A percentile compares a stretch with the other conserved stretches of the same genome.
Conservation (phyloP, 2,888 invertebrate species). For the Parnassius mnemosyne region DNA sequence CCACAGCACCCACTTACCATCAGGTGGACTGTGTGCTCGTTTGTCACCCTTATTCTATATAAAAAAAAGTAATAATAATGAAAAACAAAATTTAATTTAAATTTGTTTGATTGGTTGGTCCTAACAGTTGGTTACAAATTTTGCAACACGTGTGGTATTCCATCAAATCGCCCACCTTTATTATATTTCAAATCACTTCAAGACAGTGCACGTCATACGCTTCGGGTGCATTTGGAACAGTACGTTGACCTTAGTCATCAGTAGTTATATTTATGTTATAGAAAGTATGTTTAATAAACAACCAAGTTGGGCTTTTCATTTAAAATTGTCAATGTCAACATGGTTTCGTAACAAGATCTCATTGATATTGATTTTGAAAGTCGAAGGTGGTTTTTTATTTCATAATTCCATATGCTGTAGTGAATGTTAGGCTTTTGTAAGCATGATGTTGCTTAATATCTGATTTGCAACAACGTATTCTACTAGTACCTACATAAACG, state of each 20-base stretch:
- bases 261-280: background rate
- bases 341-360: slow-evolving; percentile 32
- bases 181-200: slow-evolving; percentile 1
- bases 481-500: slow-evolving; percentile 13
- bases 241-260: slow-evolving; percentile 11
- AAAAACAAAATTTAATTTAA: no score
- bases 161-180: no score
- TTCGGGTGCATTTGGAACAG: slow-evolving; percentile 4
- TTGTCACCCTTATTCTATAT: no score
- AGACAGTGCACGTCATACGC: slow-evolving; percentile 26
- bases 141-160: no score
- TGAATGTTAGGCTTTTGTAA: slow-evolving; percentile 37
- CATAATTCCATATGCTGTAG: slow-evolving; percentile 38
- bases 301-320: background rate
- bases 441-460: slow-evolving; percentile 33
- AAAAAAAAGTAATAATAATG: no score
- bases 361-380: slow-evolving; percentile 40
- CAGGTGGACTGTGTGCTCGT: no score
- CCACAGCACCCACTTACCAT: no score
- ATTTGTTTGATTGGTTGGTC: no score
- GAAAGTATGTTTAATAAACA: slow-evolving; percentile 2
- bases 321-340: slow-evolving; percentile 6
- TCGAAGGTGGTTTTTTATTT: slow-evolving; percentile 34
- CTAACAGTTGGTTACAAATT: no score
- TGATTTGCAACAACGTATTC: slow-evolving; percentile 27